These are phyloP conservation scores for Hormaphis cornu DNA, from an alignment of 1,140 invertebrate genomes.

Conservation along the genomic window DNA sequence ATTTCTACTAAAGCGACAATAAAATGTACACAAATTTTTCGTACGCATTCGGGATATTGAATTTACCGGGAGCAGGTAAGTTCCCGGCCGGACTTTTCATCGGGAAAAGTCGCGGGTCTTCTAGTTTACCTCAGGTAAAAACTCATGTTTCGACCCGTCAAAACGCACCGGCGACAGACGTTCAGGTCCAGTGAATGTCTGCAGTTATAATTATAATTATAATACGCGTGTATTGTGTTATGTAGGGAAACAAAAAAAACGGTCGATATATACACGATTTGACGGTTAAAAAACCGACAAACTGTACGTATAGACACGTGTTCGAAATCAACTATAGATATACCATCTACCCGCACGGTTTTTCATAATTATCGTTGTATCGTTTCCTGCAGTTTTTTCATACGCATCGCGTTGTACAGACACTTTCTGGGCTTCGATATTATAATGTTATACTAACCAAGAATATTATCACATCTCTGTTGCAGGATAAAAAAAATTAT, in stretches of 20 bases:
- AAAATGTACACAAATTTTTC: no score
- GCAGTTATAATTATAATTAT: background rate
- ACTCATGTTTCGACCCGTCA: no score
- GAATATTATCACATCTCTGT: no score
- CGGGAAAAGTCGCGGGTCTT: no score
- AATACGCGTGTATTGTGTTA: background rate
- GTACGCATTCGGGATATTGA: no score
- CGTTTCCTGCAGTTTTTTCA: slow-evolving; percentile 10
- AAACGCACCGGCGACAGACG: background rate
- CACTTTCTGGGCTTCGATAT: background rate
- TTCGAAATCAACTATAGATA: background rate
- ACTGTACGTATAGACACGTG: slow-evolving; percentile 7
- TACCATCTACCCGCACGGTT: background rate
- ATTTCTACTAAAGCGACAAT: no score
- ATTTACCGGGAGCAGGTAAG: no score
- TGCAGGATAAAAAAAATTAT: no score
- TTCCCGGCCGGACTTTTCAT: no score
- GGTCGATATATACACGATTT: background rate
- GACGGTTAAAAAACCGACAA: slow-evolving; percentile 27
- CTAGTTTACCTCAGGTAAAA: no score
- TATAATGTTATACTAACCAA: no score
- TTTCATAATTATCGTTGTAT: no score
- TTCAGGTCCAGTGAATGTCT: slow-evolving; percentile 6
- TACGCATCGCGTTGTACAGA: background rate
- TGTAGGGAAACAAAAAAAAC: slow-evolving; percentile 4